Evolutionary conservation across 2,888 invertebrate genomes (phyloP).

Genomic region (Hyppa rectilinea): DNA sequence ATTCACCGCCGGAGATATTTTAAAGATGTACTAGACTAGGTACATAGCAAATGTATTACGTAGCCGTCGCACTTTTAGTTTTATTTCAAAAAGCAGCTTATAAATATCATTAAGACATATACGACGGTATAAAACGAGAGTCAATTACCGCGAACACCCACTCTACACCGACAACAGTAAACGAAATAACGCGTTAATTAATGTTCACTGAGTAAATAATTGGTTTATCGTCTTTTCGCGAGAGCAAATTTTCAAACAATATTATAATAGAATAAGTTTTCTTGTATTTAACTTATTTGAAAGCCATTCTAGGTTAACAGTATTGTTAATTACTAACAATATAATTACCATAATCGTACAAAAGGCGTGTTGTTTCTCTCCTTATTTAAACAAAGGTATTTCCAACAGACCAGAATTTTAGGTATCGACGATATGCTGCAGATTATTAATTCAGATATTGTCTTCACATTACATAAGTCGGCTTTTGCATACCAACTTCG

Average conservation of each 20-base stretch:
- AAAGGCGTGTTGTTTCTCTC: not conserved
- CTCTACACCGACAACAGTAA: constrained; percentile 35
- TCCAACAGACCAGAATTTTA: not conserved
- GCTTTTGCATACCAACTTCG: not conserved
- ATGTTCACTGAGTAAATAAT: constrained; percentile 51
- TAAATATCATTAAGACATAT: constrained; percentile 30
- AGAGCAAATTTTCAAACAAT: constrained; percentile 15
- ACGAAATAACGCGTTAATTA: constrained; percentile 57
- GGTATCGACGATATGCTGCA: not conserved
- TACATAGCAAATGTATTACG: constrained; percentile 32
- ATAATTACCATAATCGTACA: not conserved
- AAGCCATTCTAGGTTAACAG: constrained; percentile 5
- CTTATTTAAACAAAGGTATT: not conserved
- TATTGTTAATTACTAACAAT: constrained; percentile 3
- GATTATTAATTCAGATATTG: constrained; percentile 33
- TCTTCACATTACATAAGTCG: constrained; percentile 35
- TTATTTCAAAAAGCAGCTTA: constrained; percentile 13
- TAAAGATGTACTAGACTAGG: constrained; percentile 34
- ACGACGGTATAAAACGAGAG: constrained; percentile 8
- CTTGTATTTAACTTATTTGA: constrained; percentile 8
- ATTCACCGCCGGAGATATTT: constrained; percentile 47
- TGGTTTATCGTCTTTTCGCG: constrained; percentile 31
- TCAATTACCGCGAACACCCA: constrained; percentile 51
- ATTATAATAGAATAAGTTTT: constrained; percentile 31
- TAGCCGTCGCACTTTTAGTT: constrained; percentile 19